These are phyloP conservation scores for Abramis brama DNA, from an alignment of 2,113 vertebrate species.

Conservation along the genomic window DNA sequence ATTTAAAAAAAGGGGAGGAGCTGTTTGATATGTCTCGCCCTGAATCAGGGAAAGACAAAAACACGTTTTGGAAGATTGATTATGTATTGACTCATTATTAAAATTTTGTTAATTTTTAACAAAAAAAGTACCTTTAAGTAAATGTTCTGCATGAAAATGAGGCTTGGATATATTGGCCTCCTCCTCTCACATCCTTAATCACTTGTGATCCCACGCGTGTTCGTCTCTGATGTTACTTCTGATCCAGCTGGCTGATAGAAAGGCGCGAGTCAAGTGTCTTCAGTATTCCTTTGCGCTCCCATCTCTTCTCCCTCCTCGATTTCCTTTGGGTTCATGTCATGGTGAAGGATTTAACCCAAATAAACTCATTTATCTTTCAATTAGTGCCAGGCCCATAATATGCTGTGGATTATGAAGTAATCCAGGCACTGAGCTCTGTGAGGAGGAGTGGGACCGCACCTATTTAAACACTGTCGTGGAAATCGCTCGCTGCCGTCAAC, in stretches of 20 bases:
- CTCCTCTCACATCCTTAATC: constrained; percentile 21
- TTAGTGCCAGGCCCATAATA: constrained; percentile 73
- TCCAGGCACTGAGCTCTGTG: constrained; percentile 64
- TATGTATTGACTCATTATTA: too few relatives aligned
- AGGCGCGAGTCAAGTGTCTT: constrained; percentile 26
- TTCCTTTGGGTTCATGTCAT: constrained; percentile 68
- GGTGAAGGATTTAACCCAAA: constrained; percentile 79
- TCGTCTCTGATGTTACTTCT: constrained; percentile 21
- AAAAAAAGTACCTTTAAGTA: too few relatives aligned
- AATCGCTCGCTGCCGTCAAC: constrained; percentile 45
- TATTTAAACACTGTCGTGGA: constrained; percentile 65
- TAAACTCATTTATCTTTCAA: constrained; percentile 81
- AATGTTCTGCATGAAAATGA: background rate
- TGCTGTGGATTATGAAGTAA: constrained; percentile 77
- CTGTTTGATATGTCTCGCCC: too few relatives aligned
- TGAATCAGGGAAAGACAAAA: too few relatives aligned
- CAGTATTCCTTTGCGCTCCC: constrained; percentile 46
- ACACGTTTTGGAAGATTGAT: too few relatives aligned
- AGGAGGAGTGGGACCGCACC: constrained; percentile 61
- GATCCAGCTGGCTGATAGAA: constrained; percentile 45
- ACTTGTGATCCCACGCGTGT: constrained; percentile 1
- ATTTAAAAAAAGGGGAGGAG: too few relatives aligned
- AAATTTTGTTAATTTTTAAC: too few relatives aligned
- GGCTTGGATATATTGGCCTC: background rate
- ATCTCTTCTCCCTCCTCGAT: constrained; percentile 51